Evolutionary conservation across 2,113 vertebrate genomes (phyloP), one percentile per base, ranked within the genome.

Genomic region (Ovis aries): DNA sequence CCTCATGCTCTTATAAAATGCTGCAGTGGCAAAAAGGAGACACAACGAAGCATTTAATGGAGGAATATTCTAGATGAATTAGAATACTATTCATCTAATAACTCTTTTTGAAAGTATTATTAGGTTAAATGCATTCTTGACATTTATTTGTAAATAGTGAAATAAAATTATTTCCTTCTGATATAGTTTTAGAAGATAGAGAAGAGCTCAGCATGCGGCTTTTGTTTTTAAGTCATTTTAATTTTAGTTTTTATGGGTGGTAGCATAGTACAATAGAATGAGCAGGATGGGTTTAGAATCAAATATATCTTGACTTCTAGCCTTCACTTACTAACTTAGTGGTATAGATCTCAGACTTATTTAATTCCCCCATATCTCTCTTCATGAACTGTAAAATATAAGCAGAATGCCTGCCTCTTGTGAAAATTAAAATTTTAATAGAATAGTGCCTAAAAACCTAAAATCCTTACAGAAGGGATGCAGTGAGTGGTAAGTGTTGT

Each of bases 141-240:
- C 45, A 92, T 52, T 86, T 96, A 92, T 55, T 96, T 59, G 57
- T 90, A 85, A 67, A n/a, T 27, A 96, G 6, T 94, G 27, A 87
- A 97, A 94, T 85, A 84, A 71, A 82, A 62, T 64, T 6, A 43
- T 86, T 96, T 57, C 29, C 9, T 67, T 77, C 43, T 89, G 29
- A 29, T 77, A 62, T 92, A 45, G 92, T 59, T 77, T 96, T 40
- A 71, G 40, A 71, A 95, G 71, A 93, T 12, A 83, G 6, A 67
- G 14, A 71, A 77, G 11, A 8, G 6, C 17, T 86, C 7, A 93
- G 33, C 23, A 52, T 82, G 16, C 60, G 10, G 55, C 33, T 96
- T 97, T 93, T 96, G 29, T 84, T 74, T 92, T 74, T 80, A 84
- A 95, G 29, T 92, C 11, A 36, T 48, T 83, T 77, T 74, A 74